Base-by-base conservation (phyloP, 2,113 vertebrate species). In the Xerus inauris region DNA sequence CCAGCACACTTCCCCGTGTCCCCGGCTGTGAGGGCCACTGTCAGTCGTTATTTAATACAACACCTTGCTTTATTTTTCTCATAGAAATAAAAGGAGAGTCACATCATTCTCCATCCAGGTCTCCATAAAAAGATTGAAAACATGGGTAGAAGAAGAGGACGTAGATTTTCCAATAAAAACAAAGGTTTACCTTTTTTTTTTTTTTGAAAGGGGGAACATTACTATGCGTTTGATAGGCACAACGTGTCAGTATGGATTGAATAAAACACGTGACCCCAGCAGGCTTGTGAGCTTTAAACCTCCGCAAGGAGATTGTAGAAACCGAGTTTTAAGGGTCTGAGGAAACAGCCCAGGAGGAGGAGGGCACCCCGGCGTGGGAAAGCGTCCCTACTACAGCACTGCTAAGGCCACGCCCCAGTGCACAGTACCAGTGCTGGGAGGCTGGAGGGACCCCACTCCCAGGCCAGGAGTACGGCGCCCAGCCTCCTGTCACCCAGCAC, bases 401-500 rank as follows among this genome's bases (percentile, higher is more conserved):
- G 22, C 28, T 9, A 10, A 64, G 28, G 62, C 62, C 62, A 64
- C 64, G 30, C 64, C 9, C 30, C 30, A 6, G 11, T 2, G 30
- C 35, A 8, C 5, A 30, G 10, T 62, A 40, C 26, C 30, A 45
- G 8, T 30, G 0, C 0, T 1, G 24, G n/a, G 59, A 8, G 51
- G 47, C 72, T 67, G 47, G 77, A 22, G 1, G n/a, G 64, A 49
- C 28, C 11, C 1, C 14, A 12, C 26, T 8, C 1, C 14, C 19
- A 54, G 72, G 19, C 65, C 35, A 8, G 73, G 80, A 40, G 40
- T 8, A 9, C 2, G n/a, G 32, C 4, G 26, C 16, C 32, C 38
- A 20, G 73, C 8, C 0, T 6, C 1, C 57, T 9, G 6, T 20
- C 2, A 0, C 32, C 16, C 28, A 11, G 42, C 1, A 0, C 0